These are phyloP conservation scores for Triplophysa rosa DNA, from an alignment of 2,113 vertebrate species.

Conservation along the genomic window DNA sequence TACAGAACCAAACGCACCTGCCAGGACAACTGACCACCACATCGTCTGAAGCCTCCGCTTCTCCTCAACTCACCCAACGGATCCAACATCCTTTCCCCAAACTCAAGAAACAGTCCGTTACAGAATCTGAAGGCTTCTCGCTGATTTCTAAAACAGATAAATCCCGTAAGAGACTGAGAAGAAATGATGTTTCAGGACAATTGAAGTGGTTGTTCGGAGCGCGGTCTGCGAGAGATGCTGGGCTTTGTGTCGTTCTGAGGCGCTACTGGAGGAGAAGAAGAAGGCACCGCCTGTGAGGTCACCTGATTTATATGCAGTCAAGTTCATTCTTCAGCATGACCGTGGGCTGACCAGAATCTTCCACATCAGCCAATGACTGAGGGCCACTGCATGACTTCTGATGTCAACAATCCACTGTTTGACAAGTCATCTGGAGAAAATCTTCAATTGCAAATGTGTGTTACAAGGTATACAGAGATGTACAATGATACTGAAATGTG, in stretches of 20 bases:
- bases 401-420: background rate
- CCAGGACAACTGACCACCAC: conserved; percentile 67
- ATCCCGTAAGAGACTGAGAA: background rate
- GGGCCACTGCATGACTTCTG: background rate
- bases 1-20: conserved; percentile 72
- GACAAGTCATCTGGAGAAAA: too few relatives aligned
- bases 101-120: background rate
- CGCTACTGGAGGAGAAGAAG: conserved; percentile 62
- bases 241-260: conserved; percentile 29
- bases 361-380: conserved; percentile 49
- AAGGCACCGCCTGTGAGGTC: conserved; percentile 70
- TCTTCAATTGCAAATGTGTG: too few relatives aligned
- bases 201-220: conserved; percentile 61
- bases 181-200: conserved; percentile 37
- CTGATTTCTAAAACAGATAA: background rate
- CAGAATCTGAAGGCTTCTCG: background rate
- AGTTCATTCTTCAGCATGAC: conserved; percentile 67
- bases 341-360: conserved; percentile 70
- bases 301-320: conserved; percentile 80
- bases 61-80: conserved; percentile 48
- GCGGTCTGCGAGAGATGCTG: conserved; percentile 43
- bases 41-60: conserved; percentile 66
- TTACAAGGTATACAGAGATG: too few relatives aligned
- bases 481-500: too few relatives aligned
- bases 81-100: conserved; percentile 17